phyloP scores from a whole-genome alignment of 2,113 vertebrate genomes.

The Oreamnos americanus region DNA sequence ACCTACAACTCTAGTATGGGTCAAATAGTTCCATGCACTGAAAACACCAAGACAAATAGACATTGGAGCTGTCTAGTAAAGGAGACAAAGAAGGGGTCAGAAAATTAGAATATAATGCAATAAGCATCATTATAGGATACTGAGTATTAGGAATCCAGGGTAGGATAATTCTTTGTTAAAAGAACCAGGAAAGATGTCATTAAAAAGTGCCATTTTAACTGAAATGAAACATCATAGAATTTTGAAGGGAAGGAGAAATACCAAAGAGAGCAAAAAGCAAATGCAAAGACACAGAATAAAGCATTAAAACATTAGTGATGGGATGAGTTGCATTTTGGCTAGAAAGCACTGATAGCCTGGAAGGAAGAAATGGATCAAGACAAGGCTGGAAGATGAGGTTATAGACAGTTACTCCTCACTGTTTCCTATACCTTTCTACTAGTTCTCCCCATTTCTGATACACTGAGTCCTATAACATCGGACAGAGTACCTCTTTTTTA shows the following conservation, averaged over 20 bases:
- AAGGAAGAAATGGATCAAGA: background rate
- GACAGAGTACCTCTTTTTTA: background rate
- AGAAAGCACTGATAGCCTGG: background rate
- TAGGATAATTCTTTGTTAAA: background rate
- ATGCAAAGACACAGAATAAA: background rate
- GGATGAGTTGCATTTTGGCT: background rate
- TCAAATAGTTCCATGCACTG: background rate
- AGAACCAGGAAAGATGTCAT: background rate
- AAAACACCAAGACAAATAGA: background rate
- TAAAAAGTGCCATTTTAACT: background rate
- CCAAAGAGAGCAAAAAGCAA: background rate
- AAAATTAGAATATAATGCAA: background rate
- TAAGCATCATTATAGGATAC: background rate
- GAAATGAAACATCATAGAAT: background rate
- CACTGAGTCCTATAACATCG: background rate
- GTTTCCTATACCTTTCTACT: background rate
- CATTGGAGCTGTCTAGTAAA: background rate
- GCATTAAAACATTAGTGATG: background rate
- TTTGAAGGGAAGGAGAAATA: background rate
- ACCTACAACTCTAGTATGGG: background rate
- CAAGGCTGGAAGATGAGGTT: background rate
- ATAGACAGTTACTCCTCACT: background rate
- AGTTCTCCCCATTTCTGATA: background rate
- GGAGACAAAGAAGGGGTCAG: background rate
- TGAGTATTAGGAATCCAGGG: background rate